phyloP scores from a whole-genome alignment of 2,113 vertebrate genomes.

The Lycaon pictus region DNA sequence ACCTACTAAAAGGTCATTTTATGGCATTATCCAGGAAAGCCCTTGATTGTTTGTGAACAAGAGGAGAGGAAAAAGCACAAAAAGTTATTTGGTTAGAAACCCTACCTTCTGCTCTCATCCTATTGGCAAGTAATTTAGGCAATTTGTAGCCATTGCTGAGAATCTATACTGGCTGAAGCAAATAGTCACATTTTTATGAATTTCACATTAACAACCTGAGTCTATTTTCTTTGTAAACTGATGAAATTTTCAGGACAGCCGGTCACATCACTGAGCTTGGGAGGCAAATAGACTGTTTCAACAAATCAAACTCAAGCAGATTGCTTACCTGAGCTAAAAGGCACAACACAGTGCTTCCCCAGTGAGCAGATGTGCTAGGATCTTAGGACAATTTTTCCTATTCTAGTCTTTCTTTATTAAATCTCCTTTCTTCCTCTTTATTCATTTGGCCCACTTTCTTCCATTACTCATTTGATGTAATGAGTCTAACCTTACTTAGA shows the following conservation, averaged over 20 bases:
- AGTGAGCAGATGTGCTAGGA: background rate
- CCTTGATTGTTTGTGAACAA: background rate
- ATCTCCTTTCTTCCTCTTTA: background rate
- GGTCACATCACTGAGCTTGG: background rate
- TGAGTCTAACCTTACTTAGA: background rate
- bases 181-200: slow-evolving; percentile 4
- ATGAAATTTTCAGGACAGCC: background rate
- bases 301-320: slow-evolving; percentile 25
- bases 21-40: background rate
- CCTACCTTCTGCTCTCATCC: background rate
- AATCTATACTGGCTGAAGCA: background rate
- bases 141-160: background rate
- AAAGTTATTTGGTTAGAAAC: background rate
- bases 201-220: slow-evolving; percentile 4
- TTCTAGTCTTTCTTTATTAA: background rate
- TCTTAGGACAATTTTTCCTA: background rate
- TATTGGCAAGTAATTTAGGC: background rate
- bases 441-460: background rate
- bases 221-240: background rate
- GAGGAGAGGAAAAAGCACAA: background rate
- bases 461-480: background rate
- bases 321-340: background rate
- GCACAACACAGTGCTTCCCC: background rate
- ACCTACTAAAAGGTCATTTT: background rate
- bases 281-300: background rate